Percentiles rank a stretch among this genome's conserved stretches.
These are phyloP conservation scores for Saimiri boliviensis DNA, from an alignment of 2,113 vertebrate genomes.

Conservation along the genomic window DNA sequence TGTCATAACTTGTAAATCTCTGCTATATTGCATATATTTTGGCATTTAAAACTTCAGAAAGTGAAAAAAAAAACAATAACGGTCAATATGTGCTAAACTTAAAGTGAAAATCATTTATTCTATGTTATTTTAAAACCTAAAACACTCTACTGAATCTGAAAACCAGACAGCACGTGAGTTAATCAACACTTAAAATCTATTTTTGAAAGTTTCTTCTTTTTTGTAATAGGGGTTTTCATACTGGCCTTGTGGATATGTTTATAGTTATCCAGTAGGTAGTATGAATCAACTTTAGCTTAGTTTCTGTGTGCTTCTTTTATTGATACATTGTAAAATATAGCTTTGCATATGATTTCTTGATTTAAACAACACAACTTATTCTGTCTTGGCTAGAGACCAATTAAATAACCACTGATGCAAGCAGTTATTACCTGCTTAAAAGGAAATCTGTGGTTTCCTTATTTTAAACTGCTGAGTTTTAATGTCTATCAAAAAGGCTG, in stretches of 20 bases:
- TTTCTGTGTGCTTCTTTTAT: neutral
- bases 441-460: slow-evolving; percentile 79
- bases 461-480: slow-evolving; percentile 79
- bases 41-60: neutral
- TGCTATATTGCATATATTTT: neutral
- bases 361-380: slow-evolving; percentile 73
- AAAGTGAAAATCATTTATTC: slow-evolving; percentile 28
- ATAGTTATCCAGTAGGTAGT: neutral
- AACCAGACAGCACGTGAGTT: slow-evolving; percentile 36
- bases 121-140: slow-evolving; percentile 32
- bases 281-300: neutral
- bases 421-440: slow-evolving; percentile 77
- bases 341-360: slow-evolving; percentile 31
- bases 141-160: slow-evolving; percentile 29
- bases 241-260: neutral
- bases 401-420: slow-evolving; percentile 74
- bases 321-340: neutral
- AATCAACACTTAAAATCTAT: slow-evolving; percentile 2
- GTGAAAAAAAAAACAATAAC: slow-evolving; percentile 1
- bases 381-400: slow-evolving; percentile 73
- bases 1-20: neutral
- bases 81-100: neutral
- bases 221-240: neutral
- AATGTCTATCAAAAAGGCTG: slow-evolving; percentile 74
- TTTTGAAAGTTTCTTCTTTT: slow-evolving; percentile 16